Base-by-base conservation (phyloP, 2,888 invertebrate species). In the Amorpha juglandis region DNA sequence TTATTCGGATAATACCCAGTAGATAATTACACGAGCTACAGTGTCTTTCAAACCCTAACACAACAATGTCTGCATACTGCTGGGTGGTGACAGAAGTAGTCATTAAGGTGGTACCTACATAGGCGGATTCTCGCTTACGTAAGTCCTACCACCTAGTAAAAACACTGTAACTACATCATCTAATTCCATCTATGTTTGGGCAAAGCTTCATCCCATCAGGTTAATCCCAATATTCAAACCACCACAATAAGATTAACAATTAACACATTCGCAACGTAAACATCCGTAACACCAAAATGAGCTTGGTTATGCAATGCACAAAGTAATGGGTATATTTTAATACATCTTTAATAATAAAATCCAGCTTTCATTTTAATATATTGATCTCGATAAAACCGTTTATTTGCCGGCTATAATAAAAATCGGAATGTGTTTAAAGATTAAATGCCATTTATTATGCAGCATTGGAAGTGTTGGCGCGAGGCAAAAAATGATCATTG, bases 391-490 rank as follows among this genome's bases (percentile, higher is more conserved):
- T 19, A 16, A 35, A 52, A 58, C 55, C 55, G 55, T 58, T 58
- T 42, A 58, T 58, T 58, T 58, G 55, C 38, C 55, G 16, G 55
- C 19, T 58, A 38, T 58, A 58, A 38, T 38, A 55, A 55, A 53
- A 55, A 55, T 27, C n/a, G 33, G n/a, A 58, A 58, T 58, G 55
- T 58, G 19, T 58, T 58, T 58, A 58, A 58, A 58, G 38, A 58
- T 58, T 58, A 58, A 58, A 55, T 12, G 55, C 55, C 55, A 38
- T 58, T 58, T 58, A 58, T 58, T 58, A 58, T 58, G 38, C 55
- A 19, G 55, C 4, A 16, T 58, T 38, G 55, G 55, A 16, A 38
- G 38, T 38, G 55, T 58, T 38, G 35, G 55, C 16, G 55, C 19
- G 38, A 16, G 38, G 38, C 35, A 38, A 58, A 58, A 58, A 58